Evolutionary conservation across 2,888 invertebrate species (phyloP), one percentile per base, ranked within the genome.

Genomic region (Sipha maydis): DNA sequence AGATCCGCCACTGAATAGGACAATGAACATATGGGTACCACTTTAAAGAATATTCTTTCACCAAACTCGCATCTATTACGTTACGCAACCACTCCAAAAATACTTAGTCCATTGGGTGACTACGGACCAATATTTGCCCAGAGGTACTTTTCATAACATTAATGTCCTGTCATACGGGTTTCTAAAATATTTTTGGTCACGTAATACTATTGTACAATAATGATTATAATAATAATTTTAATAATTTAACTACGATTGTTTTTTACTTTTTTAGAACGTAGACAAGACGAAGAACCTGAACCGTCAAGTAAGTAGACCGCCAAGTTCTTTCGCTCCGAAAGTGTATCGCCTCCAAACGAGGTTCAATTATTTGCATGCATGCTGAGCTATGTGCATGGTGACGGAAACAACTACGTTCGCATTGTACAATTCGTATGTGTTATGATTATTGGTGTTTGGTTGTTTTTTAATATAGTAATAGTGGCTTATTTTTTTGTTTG

Each of bases 241-340:
- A 76, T 56, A 21, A 84, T 54, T 73, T 2, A 3, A 28, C 25
- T 21, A 8, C 28, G 41, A 56, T 31, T n/a, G 75, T 56, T 84
- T 54, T 71, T 83, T 34, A 3, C 4, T 73, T 83, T 71, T 71
- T 48, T 11, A 71, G 38, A 83, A 48, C 19, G 3, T 21, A 5
- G 38, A 67, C 19, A 41, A n/a, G 31, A 25, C 34, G 48, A 69
- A 71, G 28, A 84, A 89, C n/a, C 31, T 31, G 7, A 78, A 9
- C 41, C 61, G 80, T 61, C 79, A 80, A 41, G 85, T 85, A 85
- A 85, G 85, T 85, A 67, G 41, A 31, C 9, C 5, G 8, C 41
- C 85, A 34, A 9, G 31, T 48, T 77, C 48, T 85, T 69, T 69
- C 54, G n/a, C 25, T n/a, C 48, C 69, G 19, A 85, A 78, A 19